Evolutionary conservation across 2,888 invertebrate species (phyloP).

Genomic region (Plebejus argus): DNA sequence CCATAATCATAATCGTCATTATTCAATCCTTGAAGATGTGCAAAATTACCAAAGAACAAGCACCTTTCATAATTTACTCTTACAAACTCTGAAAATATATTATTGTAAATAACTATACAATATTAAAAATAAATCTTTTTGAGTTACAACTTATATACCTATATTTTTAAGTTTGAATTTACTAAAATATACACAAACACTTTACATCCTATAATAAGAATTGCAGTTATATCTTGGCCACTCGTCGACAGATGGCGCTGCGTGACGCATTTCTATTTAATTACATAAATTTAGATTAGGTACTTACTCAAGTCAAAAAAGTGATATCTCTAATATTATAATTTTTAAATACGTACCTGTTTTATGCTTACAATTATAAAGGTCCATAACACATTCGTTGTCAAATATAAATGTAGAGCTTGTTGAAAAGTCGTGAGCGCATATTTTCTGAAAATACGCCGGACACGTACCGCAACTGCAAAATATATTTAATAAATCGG

Average conservation of each 20-base stretch:
- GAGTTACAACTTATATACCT: too few relatives aligned
- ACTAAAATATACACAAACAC: background rate
- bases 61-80: slow-evolving; percentile 63
- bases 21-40: slow-evolving; percentile 68
- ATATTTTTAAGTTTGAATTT: background rate
- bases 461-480: slow-evolving; percentile 71
- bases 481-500: too few relatives aligned
- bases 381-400: slow-evolving; percentile 71
- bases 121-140: too few relatives aligned
- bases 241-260: background rate
- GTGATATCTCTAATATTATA: background rate
- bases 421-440: slow-evolving; percentile 56
- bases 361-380: slow-evolving; percentile 67
- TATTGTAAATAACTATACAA: background rate
- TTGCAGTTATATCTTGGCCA: background rate
- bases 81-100: slow-evolving; percentile 53
- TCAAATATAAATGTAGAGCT: slow-evolving; percentile 67
- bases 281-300: background rate
- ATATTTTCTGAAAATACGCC: slow-evolving; percentile 69
- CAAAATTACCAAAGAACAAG: slow-evolving; percentile 69
- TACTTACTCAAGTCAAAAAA: background rate
- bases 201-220: too few relatives aligned
- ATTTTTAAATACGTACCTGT: slow-evolving; percentile 51
- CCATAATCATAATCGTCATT: slow-evolving; percentile 65
- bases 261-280: background rate